phyloP scores from a whole-genome alignment of 2,888 invertebrate genomes.

The Meteorus colon region DNA sequence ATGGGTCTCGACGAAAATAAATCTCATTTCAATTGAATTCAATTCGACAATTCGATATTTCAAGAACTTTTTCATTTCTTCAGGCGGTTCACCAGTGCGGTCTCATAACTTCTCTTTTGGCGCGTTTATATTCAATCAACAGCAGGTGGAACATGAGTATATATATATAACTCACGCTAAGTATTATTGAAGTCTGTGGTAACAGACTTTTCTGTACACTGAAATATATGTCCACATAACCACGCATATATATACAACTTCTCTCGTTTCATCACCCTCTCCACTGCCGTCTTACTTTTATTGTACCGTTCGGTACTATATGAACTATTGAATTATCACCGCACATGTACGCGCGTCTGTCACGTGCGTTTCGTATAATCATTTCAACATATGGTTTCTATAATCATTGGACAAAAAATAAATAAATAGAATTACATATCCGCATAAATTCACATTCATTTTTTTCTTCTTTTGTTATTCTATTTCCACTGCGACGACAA shows the following conservation, averaged over 20 bases:
- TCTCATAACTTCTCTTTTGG: constrained; percentile 36
- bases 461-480: neutral
- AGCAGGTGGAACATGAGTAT: constrained; percentile 27
- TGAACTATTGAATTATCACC: constrained; percentile 33
- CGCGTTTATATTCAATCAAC: constrained; percentile 32
- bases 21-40: constrained; percentile 13
- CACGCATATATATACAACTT: constrained; percentile 10
- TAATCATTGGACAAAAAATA: neutral
- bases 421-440: constrained; percentile 12
- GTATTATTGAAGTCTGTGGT: constrained; percentile 38
- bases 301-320: neutral
- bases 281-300: neutral
- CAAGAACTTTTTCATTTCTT: constrained; percentile 17
- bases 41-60: constrained; percentile 23
- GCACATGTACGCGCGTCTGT: constrained; percentile 19
- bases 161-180: constrained; percentile 9
- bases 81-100: constrained; percentile 14
- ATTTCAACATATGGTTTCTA: constrained; percentile 19
- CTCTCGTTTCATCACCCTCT: constrained; percentile 25
- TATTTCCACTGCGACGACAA: neutral
- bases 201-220: constrained; percentile 34
- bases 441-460: neutral
- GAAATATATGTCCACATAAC: constrained; percentile 21
- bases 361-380: constrained; percentile 20
- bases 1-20: neutral